Percentiles rank a stretch among this genome's conserved stretches.
These are phyloP conservation scores for Archilochus colubris DNA, from an alignment of 2,113 vertebrate species.

Conservation along the genomic window DNA sequence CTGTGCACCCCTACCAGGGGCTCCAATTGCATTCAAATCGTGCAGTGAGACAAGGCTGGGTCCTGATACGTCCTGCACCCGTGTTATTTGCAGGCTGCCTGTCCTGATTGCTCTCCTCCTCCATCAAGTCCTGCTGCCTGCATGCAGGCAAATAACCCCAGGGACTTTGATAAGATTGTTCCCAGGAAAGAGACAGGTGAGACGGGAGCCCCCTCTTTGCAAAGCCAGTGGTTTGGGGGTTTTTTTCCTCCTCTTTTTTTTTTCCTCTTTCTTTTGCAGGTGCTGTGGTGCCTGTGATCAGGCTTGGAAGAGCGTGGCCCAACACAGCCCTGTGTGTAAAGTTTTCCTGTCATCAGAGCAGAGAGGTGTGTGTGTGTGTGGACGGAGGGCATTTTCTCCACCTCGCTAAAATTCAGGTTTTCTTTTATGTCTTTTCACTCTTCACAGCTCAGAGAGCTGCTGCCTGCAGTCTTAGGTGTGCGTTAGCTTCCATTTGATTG, in stretches of 20 bases:
- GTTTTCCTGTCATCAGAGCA: background rate
- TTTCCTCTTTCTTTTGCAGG: background rate
- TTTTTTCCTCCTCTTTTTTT: background rate
- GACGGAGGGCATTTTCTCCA: background rate
- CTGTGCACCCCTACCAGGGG: accelerated
- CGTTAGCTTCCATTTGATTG: constrained; percentile 51
- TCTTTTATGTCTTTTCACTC: background rate
- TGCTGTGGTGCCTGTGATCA: accelerated
- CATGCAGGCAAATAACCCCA: background rate
- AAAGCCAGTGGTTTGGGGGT: background rate
- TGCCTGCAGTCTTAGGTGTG: constrained; percentile 42
- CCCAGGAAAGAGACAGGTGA: background rate
- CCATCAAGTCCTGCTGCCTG: background rate
- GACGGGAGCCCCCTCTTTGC: background rate
- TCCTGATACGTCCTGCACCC: background rate
- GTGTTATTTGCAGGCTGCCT: background rate
- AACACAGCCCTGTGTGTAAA: background rate
- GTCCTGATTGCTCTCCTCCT: background rate
- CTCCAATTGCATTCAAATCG: background rate
- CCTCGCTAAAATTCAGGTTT: background rate
- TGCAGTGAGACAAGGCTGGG: background rate
- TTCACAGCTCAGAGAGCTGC: background rate
- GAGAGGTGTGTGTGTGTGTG: background rate
- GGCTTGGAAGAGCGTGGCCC: background rate
- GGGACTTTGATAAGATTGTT: background rate